Evolutionary conservation across 2,888 invertebrate genomes (phyloP), one percentile per base, ranked within the genome.

Genomic region (Ichneumoninae sp.): DNA sequence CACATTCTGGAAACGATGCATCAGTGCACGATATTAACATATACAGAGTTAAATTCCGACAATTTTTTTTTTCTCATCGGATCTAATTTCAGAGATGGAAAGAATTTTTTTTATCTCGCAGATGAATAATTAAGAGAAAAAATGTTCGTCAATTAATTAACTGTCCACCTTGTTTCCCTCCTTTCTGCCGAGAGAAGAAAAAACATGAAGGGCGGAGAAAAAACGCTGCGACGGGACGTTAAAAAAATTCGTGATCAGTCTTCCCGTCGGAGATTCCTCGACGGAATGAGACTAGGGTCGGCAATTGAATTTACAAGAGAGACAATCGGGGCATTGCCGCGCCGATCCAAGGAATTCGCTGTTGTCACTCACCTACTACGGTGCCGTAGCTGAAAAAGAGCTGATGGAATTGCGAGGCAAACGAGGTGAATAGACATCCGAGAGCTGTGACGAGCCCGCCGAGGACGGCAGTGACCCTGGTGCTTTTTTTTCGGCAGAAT

Each of bases 341-440:
- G 52, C 30, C 7, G 19, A 22, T 40, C 47, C 52, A 33, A 60
- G 30, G 33, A 69, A 60, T 82, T 85, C 77, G 78, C 84, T 70
- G 80, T 26, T 26, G 54, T 52, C 69, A 89, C 93, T 93, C 88
- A 95, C 95, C 95, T 82, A 95, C 93, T 60, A 95, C 94, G 66
- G 94, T 93, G 80, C 95, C 95, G 91, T 97, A 97, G 94, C 97
- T 97, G 95, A 98, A 97, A 95, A 97, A 97, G 83, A 98, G 95
- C 93, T 98, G 98, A 94, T 98, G 97, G 93, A 97, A 97, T 94
- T 98, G 97, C 82, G 97, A 96, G 81, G 98, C 98, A 93, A 98
- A 98, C 81, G 97, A 97, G 8, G 98, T 97, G 94, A 98, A 98
- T 86, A 98, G 96, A 91, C 97, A 97, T 72, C 97, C 98, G 22